Evolutionary conservation across 2,797 vertebrate genomes (phyloP).

Genomic region (Tapirus indicus): DNA sequence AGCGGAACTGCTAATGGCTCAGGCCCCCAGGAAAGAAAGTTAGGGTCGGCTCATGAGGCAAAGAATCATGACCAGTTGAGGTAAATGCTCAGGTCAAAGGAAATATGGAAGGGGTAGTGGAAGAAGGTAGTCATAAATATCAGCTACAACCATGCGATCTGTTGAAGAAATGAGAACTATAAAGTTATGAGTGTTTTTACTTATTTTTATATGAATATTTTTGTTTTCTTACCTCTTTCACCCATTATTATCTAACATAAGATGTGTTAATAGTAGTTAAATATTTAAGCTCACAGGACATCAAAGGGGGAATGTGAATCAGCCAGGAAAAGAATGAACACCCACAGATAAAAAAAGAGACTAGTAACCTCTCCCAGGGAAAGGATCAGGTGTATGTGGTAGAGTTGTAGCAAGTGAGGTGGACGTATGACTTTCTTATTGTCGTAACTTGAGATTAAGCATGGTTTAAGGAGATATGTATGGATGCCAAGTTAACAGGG

Average conservation of each 20-base stretch:
- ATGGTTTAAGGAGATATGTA: not conserved
- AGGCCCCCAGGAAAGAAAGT: not conserved
- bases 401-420: not conserved
- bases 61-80: not conserved
- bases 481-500: not conserved
- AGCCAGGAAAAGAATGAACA: not conserved
- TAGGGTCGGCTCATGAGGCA: not conserved
- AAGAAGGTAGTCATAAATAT: not conserved
- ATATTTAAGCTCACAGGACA: not conserved
- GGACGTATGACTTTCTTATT: not conserved
- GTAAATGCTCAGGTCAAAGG: not conserved
- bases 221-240: not conserved
- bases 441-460: not conserved
- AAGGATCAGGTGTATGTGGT: not conserved
- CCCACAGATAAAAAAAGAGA: not conserved
- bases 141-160: not conserved
- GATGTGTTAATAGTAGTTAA: not conserved
- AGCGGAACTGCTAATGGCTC: not conserved
- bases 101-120: not conserved
- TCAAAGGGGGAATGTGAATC: not conserved
- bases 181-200: not conserved
- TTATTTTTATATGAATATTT: not conserved
- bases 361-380: not conserved
- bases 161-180: not conserved
- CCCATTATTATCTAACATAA: not conserved